A percentile compares a stretch with the other conserved stretches of the same genome.
Evolutionary conservation across 2,888 invertebrate species (phyloP).

Genomic region (Bugula neritina): DNA sequence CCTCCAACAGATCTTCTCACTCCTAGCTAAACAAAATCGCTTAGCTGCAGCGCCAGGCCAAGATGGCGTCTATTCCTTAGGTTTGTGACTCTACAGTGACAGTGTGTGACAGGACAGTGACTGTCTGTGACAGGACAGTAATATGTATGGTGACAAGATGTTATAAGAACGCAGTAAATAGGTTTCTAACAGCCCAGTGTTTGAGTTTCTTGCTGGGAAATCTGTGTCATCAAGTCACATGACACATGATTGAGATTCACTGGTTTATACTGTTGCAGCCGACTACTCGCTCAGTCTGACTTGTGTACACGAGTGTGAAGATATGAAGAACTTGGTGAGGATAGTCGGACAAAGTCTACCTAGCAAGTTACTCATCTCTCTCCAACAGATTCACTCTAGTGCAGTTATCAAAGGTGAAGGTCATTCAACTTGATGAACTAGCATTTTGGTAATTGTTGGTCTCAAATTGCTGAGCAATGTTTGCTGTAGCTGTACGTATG

Average conservation of each 20-base stretch:
- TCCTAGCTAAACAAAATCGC: not conserved
- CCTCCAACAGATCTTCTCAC: not conserved
- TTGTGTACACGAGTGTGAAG: slow-evolving; percentile 37
- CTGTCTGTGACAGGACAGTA: too few relatives aligned
- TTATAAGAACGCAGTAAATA: too few relatives aligned
- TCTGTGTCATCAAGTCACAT: too few relatives aligned
- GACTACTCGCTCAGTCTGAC: slow-evolving; percentile 33
- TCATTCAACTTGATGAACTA: too few relatives aligned
- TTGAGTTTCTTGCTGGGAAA: too few relatives aligned
- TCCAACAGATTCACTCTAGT: slow-evolving; percentile 34
- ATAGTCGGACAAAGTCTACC: slow-evolving; percentile 37
- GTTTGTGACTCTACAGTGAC: not conserved
- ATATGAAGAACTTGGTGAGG: slow-evolving; percentile 33
- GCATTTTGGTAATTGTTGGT: too few relatives aligned
- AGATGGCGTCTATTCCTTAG: not conserved
- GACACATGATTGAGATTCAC: too few relatives aligned
- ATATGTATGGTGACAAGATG: too few relatives aligned
- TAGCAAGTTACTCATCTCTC: slow-evolving; percentile 33
- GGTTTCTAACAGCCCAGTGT: too few relatives aligned
- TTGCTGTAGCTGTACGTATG: too few relatives aligned
- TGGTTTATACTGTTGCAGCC: not conserved
- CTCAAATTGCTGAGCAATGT: too few relatives aligned
- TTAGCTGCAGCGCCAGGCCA: not conserved
- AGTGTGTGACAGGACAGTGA: not conserved
- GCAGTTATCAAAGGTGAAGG: slow-evolving; percentile 34